Percentiles rank a stretch among this genome's conserved stretches.
Evolutionary conservation across 2,113 vertebrate genomes (phyloP).

Genomic region (Thryonomys swinderianus): DNA sequence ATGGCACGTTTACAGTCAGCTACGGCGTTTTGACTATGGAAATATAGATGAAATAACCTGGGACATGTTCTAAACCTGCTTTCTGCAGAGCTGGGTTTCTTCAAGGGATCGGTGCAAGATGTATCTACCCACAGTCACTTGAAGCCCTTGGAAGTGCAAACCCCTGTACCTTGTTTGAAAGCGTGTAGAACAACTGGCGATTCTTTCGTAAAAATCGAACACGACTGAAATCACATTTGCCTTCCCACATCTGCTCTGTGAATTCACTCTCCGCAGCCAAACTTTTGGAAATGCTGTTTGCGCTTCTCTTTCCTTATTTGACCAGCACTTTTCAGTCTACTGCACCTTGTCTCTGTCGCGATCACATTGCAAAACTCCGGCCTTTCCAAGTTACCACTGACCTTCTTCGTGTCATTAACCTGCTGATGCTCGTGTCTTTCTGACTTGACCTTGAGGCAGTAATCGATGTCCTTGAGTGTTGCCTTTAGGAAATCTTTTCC

Average conservation of each 20-base stretch:
- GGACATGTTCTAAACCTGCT: neutral
- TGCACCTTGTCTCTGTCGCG: neutral
- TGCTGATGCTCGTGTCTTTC: neutral
- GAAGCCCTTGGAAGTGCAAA: neutral
- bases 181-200: neutral
- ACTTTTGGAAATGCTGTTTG: neutral
- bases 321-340: neutral
- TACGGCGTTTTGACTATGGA: neutral
- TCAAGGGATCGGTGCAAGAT: neutral
- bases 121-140: neutral
- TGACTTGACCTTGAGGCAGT: neutral
- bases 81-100: neutral
- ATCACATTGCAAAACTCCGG: fast-evolving
- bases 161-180: neutral
- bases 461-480: neutral
- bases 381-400: neutral
- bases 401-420: neutral
- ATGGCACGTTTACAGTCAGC: neutral
- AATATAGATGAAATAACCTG: neutral
- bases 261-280: neutral
- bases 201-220: neutral
- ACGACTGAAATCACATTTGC: neutral
- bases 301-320: neutral
- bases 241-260: neutral
- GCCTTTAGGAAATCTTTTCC: neutral